These are phyloP conservation scores for Sarotherodon lohbergeri DNA, from an alignment of 2,113 vertebrate genomes.

Conservation along the genomic window DNA sequence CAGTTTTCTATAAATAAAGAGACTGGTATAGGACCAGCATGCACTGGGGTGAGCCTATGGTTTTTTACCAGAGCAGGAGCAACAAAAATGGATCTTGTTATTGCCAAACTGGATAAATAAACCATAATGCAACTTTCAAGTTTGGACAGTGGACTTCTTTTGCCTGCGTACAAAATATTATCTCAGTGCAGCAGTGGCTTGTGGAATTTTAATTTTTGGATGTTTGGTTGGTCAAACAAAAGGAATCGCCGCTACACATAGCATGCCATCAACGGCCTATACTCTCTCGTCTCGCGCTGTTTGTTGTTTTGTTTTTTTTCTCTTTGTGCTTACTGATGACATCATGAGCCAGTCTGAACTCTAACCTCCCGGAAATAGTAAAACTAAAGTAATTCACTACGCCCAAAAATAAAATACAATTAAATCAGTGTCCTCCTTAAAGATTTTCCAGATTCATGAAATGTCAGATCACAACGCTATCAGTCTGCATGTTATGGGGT, in stretches of 20 bases:
- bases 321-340: not conserved
- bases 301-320: not conserved
- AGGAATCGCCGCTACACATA: not conserved
- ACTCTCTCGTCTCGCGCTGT: not conserved
- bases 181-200: rapidly evolving
- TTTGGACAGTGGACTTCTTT: not conserved
- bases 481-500: not conserved
- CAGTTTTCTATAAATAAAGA: not conserved
- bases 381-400: not conserved
- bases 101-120: not conserved
- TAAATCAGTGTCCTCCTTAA: not conserved
- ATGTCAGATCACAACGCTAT: not conserved
- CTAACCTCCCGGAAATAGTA: not conserved
- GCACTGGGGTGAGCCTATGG: not conserved
- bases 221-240: not conserved
- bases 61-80: not conserved
- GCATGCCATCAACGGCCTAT: rapidly evolving
- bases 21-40: not conserved
- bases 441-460: not conserved
- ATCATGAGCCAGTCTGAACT: not conserved
- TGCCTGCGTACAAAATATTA: not conserved
- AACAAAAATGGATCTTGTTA: rapidly evolving
- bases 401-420: not conserved
- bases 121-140: rapidly evolving
- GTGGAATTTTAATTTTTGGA: not conserved